Percentiles rank a stretch among this genome's conserved stretches.
These are phyloP conservation scores for Mactra quadrangularis DNA, from an alignment of 1,140 invertebrate species.

Conservation along the genomic window DNA sequence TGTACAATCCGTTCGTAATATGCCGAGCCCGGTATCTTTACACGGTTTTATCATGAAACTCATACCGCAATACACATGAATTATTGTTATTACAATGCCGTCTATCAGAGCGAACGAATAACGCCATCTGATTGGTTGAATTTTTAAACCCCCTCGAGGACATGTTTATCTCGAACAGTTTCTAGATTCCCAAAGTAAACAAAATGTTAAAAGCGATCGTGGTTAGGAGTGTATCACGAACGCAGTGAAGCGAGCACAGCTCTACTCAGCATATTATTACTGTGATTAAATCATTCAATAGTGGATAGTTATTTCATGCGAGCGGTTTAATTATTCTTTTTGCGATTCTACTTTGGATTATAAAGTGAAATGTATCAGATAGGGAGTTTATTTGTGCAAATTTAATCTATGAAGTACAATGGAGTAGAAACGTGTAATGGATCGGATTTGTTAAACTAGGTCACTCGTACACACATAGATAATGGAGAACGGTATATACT, in stretches of 20 bases:
- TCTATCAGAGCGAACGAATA: slow-evolving; percentile 58
- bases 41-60: slow-evolving; percentile 52
- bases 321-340: slow-evolving; percentile 48
- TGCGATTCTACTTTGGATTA: slow-evolving; percentile 6
- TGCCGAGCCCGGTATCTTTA: slow-evolving; percentile 26
- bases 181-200: slow-evolving; percentile 63
- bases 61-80: slow-evolving; percentile 63
- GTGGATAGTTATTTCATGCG: slow-evolving; percentile 14
- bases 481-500: background rate
- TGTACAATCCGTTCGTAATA: slow-evolving; percentile 46
- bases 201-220: slow-evolving; percentile 56
- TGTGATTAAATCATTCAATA: slow-evolving; percentile 46
- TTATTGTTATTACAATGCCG: slow-evolving; percentile 64
- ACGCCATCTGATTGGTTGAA: slow-evolving; percentile 43
- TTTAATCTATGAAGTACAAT: too few relatives aligned
- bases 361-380: too few relatives aligned
- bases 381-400: too few relatives aligned
- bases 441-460: background rate
- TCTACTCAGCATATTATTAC: slow-evolving; percentile 42
- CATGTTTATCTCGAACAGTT: slow-evolving; percentile 60
- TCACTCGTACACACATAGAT: slow-evolving; percentile 1
- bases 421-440: background rate
- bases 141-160: slow-evolving; percentile 61
- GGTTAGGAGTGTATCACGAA: slow-evolving; percentile 41
- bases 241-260: slow-evolving; percentile 50